Conservation (phyloP, 2,113 vertebrate genomes). For the Hystrix brachyura region DNA sequence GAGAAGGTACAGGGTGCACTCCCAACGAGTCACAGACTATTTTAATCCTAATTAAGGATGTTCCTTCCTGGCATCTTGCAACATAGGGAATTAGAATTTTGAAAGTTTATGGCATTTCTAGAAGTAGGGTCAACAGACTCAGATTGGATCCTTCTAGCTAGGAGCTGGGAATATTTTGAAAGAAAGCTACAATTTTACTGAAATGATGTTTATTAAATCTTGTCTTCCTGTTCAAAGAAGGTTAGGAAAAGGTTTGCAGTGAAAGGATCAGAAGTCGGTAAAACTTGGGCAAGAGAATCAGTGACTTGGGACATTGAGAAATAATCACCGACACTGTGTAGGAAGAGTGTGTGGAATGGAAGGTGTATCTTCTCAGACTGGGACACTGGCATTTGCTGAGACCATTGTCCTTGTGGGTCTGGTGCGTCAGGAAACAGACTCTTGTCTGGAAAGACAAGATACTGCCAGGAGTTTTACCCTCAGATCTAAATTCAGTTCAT, state of each 20-base stretch:
- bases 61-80: conserved; percentile 68
- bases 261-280: conserved; percentile 19
- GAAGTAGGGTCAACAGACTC: conserved; percentile 50
- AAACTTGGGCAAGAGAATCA: neutral
- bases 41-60: conserved; percentile 81
- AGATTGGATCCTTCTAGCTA: neutral
- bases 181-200: conserved; percentile 3
- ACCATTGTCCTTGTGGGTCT: too few species aligned
- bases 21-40: conserved; percentile 72
- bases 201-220: neutral
- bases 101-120: conserved; percentile 56
- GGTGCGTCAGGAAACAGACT: neutral
- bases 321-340: neutral
- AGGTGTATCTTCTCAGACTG: fast-evolving
- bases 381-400: neutral
- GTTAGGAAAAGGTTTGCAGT: neutral
- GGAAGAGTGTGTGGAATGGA: neutral
- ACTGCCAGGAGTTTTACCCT: neutral
- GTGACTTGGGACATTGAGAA: neutral
- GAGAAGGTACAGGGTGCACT: conserved; percentile 75
- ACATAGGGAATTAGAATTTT: conserved; percentile 39
- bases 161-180: neutral
- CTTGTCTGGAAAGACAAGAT: neutral
- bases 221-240: neutral
- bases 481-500: neutral